Base-by-base conservation (phyloP, 1,140 invertebrate genomes). In the Tetragonula clypearis region DNA sequence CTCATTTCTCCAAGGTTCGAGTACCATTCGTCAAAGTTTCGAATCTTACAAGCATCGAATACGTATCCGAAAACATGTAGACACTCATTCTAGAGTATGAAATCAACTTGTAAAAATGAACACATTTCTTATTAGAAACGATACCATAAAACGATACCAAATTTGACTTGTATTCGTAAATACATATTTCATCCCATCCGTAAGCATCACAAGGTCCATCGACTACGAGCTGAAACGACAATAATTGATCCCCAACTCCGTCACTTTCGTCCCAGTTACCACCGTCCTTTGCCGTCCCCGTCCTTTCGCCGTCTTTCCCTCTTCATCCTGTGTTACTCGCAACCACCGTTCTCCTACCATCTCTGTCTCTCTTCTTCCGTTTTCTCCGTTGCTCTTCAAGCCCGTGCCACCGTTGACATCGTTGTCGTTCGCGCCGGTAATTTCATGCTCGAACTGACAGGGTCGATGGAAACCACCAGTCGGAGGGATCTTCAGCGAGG, bases 231-330 rank as follows among this genome's bases (percentile, higher is more conserved):
- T 91, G 89, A 91, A 95, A 95, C 93, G 93, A 93, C 93, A 94
- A 93, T 94, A 95, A 95, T 95, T 95, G 93, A 94, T 95, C 93
- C 92, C 53, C 17, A 92, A 89, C 87, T 85, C 89, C 87, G 83
- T 84, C 65, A 58, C 35, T 60, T 84, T 84, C 88, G 76, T 82
- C 23, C 53, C 75, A 41, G n/a, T 49, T 82, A 23, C 71, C 62
- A 19, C 75, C 65, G 53, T 66, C 60, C 75, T 72, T 62, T 49
- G 19, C 41, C 2, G 17, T 53, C 55, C 56, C 71, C 58, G 55
- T 35, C 71, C 66, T 41, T 79, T 74, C 62, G 35, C 78, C 26
- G 56, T 56, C 68, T 80, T 56, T 58, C 19, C 21, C 65, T 55
- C 14, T 68, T 30, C 21, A 0, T 35, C 26, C 21, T 5, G 62